Conservation (phyloP, 2,113 vertebrate species). For the Psittacara wagleri region DNA sequence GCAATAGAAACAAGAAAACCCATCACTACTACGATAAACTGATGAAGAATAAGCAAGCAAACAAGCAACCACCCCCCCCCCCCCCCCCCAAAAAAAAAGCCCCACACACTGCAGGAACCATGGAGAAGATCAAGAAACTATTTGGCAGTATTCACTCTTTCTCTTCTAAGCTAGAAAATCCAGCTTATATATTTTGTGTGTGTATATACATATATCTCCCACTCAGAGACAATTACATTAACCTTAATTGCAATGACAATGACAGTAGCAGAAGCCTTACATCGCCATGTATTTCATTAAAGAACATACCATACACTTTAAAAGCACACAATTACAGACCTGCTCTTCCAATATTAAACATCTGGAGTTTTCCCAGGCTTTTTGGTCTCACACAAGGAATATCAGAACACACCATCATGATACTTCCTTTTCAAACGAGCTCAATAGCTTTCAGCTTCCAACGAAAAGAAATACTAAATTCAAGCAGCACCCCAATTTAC, state of each 20-base stretch:
- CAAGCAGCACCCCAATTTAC: background rate
- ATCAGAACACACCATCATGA: background rate
- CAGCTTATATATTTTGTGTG: background rate
- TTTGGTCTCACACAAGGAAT: background rate
- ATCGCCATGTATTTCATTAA: background rate
- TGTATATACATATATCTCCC: too few species aligned
- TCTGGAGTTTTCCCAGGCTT: background rate
- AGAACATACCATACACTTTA: background rate
- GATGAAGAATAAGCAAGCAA: background rate
- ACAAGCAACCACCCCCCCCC: accelerated
- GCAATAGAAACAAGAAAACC: background rate
- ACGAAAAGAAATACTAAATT: background rate
- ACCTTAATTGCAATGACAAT: background rate
- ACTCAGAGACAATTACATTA: background rate
- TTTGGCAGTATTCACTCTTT: background rate
- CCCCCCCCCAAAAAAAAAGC: background rate
- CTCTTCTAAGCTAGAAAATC: background rate
- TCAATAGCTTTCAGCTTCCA: background rate
- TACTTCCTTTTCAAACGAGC: background rate
- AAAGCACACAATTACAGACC: background rate
- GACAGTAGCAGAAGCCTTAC: background rate
- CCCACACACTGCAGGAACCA: background rate
- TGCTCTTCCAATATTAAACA: background rate
- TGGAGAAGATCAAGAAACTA: background rate
- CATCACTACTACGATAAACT: background rate